Conservation (phyloP, 1,140 invertebrate species). For the Caerostris darwini region DNA sequence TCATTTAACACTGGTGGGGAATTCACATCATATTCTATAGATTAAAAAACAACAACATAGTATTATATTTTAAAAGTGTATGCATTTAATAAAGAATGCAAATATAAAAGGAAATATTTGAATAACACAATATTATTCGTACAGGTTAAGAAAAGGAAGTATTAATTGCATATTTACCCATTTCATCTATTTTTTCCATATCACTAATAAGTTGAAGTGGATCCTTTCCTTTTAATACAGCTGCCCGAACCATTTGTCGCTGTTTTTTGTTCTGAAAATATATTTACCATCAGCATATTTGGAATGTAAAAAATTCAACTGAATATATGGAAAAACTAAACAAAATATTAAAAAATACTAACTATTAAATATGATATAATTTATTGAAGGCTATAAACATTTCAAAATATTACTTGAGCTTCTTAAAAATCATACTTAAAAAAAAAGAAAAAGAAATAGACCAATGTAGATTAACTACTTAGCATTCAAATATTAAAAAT, state of each 20-base stretch:
- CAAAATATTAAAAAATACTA: too few relatives aligned
- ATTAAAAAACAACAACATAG: not conserved
- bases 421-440: too few relatives aligned
- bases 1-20: conserved; percentile 96
- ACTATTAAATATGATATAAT: too few relatives aligned
- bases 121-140: not conserved
- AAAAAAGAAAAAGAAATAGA: too few relatives aligned
- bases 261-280: conserved; percentile 92
- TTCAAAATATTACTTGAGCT: too few relatives aligned
- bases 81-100: not conserved
- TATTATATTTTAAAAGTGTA: not conserved
- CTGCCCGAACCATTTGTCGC: conserved; percentile 95
- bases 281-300: not conserved
- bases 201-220: conserved; percentile 95
- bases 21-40: conserved; percentile 94
- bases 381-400: too few relatives aligned
- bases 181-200: conserved; percentile 98
- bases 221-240: conserved; percentile 99
- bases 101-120: not conserved
- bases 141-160: conserved; percentile 15
- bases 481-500: too few relatives aligned
- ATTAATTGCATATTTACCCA: conserved; percentile 87
- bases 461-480: too few relatives aligned
- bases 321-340: too few relatives aligned
- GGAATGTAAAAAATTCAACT: too few relatives aligned